Evolutionary conservation across 1,140 invertebrate genomes (phyloP).

Genomic region (Dendrolimus kikuchii): DNA sequence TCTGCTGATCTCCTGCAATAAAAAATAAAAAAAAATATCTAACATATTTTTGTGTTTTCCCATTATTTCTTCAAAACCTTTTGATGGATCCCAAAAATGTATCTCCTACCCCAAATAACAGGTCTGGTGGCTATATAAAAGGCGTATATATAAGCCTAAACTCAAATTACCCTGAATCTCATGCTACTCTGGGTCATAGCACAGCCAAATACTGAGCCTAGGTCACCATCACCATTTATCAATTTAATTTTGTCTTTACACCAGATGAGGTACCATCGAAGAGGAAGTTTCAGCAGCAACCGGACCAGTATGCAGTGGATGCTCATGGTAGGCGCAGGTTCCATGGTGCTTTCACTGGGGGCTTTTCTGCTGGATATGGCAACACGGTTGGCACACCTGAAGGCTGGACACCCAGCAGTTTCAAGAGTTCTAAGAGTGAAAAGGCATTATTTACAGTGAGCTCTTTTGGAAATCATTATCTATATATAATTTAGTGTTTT

Average conservation of each 20-base stretch:
- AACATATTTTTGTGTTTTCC: too few relatives aligned
- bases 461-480: not conserved
- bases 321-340: constrained; percentile 92
- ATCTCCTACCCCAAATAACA: too few relatives aligned
- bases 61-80: too few relatives aligned
- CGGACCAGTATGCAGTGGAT: constrained; percentile 92
- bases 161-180: too few relatives aligned
- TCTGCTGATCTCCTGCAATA: too few relatives aligned
- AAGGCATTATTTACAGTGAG: constrained; percentile 71
- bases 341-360: constrained; percentile 99
- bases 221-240: not conserved
- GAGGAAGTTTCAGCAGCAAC: constrained; percentile 84
- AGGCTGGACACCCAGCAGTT: constrained; percentile 94
- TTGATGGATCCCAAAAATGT: too few relatives aligned
- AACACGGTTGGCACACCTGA: constrained; percentile 97
- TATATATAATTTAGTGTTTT: too few relatives aligned
- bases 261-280: constrained; percentile 85
- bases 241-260: not conserved
- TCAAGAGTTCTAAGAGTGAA: constrained; percentile 89
- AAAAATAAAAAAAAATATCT: too few relatives aligned
- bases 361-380: constrained; percentile 98
- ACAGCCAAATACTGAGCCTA: too few relatives aligned
- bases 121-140: too few relatives aligned
- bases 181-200: too few relatives aligned
- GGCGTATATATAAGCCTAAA: too few relatives aligned